These are phyloP conservation scores for Uromys caudimaculatus DNA, from an alignment of 2,797 vertebrate species.

Conservation along the genomic window DNA sequence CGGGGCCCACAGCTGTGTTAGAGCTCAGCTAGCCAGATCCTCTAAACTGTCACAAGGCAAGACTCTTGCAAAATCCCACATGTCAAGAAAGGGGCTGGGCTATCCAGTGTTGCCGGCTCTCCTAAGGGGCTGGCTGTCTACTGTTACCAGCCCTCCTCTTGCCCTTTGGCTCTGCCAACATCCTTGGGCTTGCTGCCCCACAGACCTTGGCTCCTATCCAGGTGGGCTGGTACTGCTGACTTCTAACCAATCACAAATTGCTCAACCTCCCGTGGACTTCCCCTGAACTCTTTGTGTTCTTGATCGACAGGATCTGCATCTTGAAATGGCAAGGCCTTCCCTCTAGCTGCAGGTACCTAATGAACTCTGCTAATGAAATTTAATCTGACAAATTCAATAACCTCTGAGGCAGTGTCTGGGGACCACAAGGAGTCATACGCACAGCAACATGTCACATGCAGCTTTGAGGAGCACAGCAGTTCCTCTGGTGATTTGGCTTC, in stretches of 20 bases:
- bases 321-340: background rate
- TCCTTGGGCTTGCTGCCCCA: background rate
- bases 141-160: no score
- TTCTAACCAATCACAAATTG: background rate
- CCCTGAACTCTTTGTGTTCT: background rate
- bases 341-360: background rate
- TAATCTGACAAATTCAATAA: slow-evolving; percentile 1
- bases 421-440: background rate
- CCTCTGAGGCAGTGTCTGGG: background rate
- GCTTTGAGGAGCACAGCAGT: background rate
- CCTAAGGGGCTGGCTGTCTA: background rate
- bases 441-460: background rate
- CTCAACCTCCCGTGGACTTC: background rate
- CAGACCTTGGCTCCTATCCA: no score
- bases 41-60: background rate
- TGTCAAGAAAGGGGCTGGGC: background rate
- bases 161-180: background rate
- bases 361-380: background rate
- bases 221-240: background rate
- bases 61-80: slow-evolving; percentile 28
- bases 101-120: background rate
- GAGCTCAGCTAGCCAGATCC: background rate
- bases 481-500: background rate
- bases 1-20: background rate
- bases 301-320: background rate